These are phyloP conservation scores for Halcyon leucocephala DNA, from an alignment of 2,797 vertebrate species.

Conservation along the genomic window DNA sequence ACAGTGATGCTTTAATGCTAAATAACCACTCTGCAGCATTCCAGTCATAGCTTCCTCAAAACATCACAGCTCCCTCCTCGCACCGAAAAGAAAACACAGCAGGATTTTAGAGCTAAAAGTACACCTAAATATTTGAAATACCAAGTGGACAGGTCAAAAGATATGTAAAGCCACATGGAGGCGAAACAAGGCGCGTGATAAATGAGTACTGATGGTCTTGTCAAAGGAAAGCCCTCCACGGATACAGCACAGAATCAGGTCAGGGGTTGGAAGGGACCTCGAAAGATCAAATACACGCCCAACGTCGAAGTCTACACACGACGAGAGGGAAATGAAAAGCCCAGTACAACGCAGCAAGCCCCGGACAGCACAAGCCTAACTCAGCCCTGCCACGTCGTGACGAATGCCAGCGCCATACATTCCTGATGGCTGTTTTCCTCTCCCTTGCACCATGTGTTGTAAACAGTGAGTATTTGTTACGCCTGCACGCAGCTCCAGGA, in stretches of 20 bases:
- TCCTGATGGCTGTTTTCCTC: background rate
- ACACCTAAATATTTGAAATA: conserved; percentile 30
- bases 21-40: conserved; percentile 52
- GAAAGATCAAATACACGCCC: too few species aligned
- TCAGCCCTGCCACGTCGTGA: background rate
- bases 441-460: background rate
- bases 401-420: background rate
- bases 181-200: background rate
- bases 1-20: conserved; percentile 49
- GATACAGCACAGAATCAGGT: background rate
- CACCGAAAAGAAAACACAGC: conserved; percentile 11
- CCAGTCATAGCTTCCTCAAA: conserved; percentile 54
- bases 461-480: background rate
- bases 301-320: fast-evolving
- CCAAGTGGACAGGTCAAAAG: conserved; percentile 19
- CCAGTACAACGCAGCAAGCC: background rate
- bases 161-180: background rate
- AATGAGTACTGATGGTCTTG: background rate
- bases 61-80: conserved; percentile 30
- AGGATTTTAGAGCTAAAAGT: conserved; percentile 24
- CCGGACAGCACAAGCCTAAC: background rate
- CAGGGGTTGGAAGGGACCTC: too few species aligned
- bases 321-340: background rate
- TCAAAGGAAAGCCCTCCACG: background rate
- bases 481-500: background rate